phyloP scores from a whole-genome alignment of 1,140 invertebrate species.

The Cydia pomonella region DNA sequence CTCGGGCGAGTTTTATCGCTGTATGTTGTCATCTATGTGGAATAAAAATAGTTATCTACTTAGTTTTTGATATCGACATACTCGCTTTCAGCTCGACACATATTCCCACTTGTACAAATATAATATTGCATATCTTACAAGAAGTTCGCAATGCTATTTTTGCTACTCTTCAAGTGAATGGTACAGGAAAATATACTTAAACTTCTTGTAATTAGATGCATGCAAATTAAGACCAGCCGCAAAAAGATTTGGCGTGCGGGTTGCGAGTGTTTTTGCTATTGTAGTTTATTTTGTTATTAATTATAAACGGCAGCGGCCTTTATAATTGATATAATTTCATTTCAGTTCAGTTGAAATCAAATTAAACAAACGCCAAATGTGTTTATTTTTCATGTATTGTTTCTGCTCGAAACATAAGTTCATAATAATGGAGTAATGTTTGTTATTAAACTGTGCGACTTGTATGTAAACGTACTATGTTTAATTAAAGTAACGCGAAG shows the following conservation, averaged over 20 bases:
- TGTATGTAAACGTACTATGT: background rate
- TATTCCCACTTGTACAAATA: conserved; percentile 44
- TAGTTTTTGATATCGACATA: background rate
- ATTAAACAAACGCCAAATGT: background rate
- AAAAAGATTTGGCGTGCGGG: conserved; percentile 1
- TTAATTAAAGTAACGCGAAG: no score
- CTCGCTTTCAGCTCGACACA: background rate
- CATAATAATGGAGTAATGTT: background rate
- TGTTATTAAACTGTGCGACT: background rate
- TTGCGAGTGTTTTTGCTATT: conserved; percentile 5
- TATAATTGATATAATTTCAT: conserved; percentile 16
- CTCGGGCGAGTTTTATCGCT: no score
- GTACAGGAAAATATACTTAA: background rate
- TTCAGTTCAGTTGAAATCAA: background rate
- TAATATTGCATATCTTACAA: conserved; percentile 38
- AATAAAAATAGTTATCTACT: no score
- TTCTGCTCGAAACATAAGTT: background rate
- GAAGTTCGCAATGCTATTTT: background rate
- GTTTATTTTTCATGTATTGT: conserved; percentile 4
- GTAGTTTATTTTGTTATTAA: conserved; percentile 20
- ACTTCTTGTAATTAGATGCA: background rate
- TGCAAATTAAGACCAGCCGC: background rate
- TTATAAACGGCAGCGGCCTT: background rate
- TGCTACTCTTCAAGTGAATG: background rate
- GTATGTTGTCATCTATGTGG: no score